A percentile compares a stretch with the other conserved stretches of the same genome.
Conservation (phyloP, 2,797 vertebrate species). For the Adelosebastes latens region DNA sequence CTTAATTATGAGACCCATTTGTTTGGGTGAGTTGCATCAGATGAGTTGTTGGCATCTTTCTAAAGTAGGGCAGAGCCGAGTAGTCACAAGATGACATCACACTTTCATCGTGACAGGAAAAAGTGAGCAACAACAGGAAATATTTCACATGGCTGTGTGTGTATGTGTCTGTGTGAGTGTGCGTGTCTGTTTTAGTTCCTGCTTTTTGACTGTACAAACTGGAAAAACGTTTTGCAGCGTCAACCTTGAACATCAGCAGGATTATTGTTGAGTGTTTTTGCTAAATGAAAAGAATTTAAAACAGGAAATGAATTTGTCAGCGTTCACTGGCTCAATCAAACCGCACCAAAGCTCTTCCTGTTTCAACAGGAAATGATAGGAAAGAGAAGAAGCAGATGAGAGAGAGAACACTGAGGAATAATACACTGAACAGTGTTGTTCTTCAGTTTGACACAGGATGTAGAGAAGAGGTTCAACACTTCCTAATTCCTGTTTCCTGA, state of each 20-base stretch:
- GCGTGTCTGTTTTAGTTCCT: not conserved
- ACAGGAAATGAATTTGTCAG: conserved; percentile 64
- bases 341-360: conserved; percentile 56
- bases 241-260: not conserved
- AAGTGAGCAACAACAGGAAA: conserved; percentile 79
- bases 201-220: conserved; percentile 7
- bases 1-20: not conserved
- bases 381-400: conserved; percentile 29
- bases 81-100: conserved; percentile 58
- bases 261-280: not conserved
- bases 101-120: conserved; percentile 73
- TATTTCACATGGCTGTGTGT: not conserved
- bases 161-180: not conserved
- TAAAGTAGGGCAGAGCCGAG: not conserved
- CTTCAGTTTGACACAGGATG: conserved; percentile 44
- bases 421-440: conserved; percentile 5
- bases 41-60: not conserved
- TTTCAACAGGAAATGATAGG: conserved; percentile 67
- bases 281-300: conserved; percentile 23
- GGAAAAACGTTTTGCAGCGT: not conserved
- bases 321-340: conserved; percentile 38
- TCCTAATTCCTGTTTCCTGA: conserved; percentile 71
- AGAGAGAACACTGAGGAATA: not conserved
- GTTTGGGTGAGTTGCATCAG: not conserved
- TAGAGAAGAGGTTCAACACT: conserved; percentile 35